Evolutionary conservation across 2,113 vertebrate genomes (phyloP), one percentile per base, ranked within the genome.

Genomic region (Monopterus albus): DNA sequence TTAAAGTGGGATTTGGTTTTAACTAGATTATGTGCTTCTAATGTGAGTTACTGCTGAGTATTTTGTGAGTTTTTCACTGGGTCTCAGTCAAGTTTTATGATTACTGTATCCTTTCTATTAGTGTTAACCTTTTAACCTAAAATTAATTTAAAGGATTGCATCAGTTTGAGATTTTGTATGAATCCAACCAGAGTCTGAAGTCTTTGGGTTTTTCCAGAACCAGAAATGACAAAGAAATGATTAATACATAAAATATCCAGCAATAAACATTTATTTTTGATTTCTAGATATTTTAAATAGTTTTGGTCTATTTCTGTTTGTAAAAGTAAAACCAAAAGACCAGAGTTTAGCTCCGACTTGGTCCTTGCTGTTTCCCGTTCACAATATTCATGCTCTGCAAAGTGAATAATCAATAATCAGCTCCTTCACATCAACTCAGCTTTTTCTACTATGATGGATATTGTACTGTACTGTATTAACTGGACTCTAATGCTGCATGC

Each of bases 401-500:
- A 50, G 56, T 45, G 55, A 73, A 52, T 72, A 53, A 77, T 45
- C 28, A 73, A 63, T 72, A 67, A 66, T 61, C 57, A n/a, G 66
- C 74, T 67, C 68, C 14, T 61, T 28, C 72, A 45, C 29, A 35
- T 61, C 26, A 51, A 33, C 58, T 69, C 69, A 50, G 76, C 77
- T 69, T 68, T 63, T 88, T 78, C 66, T 85, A 69, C 59, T 79
- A 52, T 75, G 63, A 77, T 84, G 60, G 18, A 80, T 87, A 68
- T 87, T 55, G 75, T 86, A 28, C 9, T 79, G 78, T 80, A 61
- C 39, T 78, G 71, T 77, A 58, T 55, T 72, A 60, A 62, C 57
- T 65, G 50, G 60, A 78, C 52, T 61, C 53, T 23, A 21, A 62
- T 80, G 88, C 85, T 88, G 88, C 88, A 90, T 90, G 88, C 86